Evolutionary conservation across 1,140 invertebrate species (phyloP), one percentile per base, ranked within the genome.

Genomic region (Papilio polytes): DNA sequence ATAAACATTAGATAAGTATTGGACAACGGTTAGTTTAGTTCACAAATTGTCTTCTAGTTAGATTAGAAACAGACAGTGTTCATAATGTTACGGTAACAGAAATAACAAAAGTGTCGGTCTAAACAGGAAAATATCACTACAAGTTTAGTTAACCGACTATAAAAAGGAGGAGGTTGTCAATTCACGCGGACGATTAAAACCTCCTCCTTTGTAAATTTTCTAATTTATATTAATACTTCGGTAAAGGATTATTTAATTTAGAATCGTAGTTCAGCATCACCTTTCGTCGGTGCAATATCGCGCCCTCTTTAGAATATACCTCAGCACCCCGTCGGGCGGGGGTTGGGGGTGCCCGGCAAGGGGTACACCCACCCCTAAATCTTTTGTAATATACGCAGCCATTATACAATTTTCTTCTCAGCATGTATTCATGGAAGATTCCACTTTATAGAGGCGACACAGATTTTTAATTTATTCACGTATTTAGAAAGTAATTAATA

Each of bases 361-460:
- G 87, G 87, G 87, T 88, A 85, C 77, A 81, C 84, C 86, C 86
- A 84, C 80, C 84, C 86, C 84, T 81, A 83, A 83, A 85, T 83
- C 85, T 85, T 87, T 88, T 88, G 87, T 88, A 83, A 83, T 84
- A 81, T 80, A 84, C 80, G 83, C 84, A 56, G 76, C 83, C 85
- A 88, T 88, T 85, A 85, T 82, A 82, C 74, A 80, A 82, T 84
- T 86, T 84, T 84, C 81, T 85, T 86, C 87, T 53, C 86, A 85
- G 85, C 87, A 82, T 85, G 86, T 81, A 83, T 84, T 83, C 84
- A 80, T 83, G 77, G 86, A 87, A 88, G 87, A 86, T 84, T 85
- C 82, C 83, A 80, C 76, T 74, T 59, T 70, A 83, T 85, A 85
- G 86, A 76, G 77, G 78, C 83, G 83, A 82, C 85, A 86, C 86